Conservation (phyloP, 2,113 vertebrate genomes). For the Mesocricetus auratus region DNA sequence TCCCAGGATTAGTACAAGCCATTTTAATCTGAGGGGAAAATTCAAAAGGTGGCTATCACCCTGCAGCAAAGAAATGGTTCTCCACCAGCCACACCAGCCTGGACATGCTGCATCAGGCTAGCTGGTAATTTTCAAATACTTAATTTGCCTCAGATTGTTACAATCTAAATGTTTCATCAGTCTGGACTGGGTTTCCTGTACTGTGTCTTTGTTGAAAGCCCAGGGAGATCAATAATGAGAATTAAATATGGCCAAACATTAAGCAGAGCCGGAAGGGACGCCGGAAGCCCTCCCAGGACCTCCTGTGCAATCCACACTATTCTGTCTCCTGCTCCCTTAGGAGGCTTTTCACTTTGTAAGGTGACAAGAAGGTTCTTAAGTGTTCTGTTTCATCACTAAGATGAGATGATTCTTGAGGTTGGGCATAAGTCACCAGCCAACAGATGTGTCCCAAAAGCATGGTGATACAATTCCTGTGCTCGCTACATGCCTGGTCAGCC, state of each 20-base stretch:
- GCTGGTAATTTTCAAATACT: constrained; percentile 62
- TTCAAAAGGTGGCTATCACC: constrained; percentile 58
- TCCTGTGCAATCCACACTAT: constrained; percentile 25
- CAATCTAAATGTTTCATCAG: not conserved
- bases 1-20: constrained; percentile 46
- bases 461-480: not conserved
- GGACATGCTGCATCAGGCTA: constrained; percentile 32
- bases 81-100: constrained; percentile 10
- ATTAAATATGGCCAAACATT: constrained; percentile 73
- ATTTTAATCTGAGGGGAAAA: constrained; percentile 65
- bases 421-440: not conserved
- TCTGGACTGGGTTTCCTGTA: constrained; percentile 64
- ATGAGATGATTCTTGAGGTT: not conserved
- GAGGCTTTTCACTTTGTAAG: not conserved
- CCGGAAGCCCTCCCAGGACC: constrained; percentile 32
- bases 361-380: not conserved
- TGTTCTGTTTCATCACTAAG: not conserved
- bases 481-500: not conserved
- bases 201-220: constrained; percentile 61
- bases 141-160: constrained; percentile 62
- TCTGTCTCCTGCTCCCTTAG: constrained; percentile 2
- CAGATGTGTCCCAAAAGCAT: not conserved
- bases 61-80: constrained; percentile 28
- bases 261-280: not conserved
- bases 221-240: constrained; percentile 78